phyloP scores from a whole-genome alignment of 2,113 vertebrate species.

The Lasiurus cinereus region DNA sequence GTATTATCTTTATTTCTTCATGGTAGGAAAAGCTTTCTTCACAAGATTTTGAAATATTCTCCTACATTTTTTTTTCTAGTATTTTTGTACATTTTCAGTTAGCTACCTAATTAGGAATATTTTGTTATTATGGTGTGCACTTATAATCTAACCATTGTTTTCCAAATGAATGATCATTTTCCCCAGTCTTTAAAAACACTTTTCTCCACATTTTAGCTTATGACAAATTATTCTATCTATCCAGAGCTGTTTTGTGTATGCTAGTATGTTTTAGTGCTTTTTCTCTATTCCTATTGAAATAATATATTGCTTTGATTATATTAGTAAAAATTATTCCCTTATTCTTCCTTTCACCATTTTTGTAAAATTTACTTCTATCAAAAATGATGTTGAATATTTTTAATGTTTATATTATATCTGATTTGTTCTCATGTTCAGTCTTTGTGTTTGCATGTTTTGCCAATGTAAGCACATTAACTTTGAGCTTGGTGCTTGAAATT shows the following conservation, averaged over 20 bases:
- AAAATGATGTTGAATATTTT: background rate
- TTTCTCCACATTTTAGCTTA: background rate
- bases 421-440: background rate
- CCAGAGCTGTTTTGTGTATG: background rate
- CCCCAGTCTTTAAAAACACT: background rate
- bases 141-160: background rate
- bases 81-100: background rate
- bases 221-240: background rate
- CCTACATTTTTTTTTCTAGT: background rate
- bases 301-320: background rate
- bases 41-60: background rate
- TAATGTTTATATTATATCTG: background rate
- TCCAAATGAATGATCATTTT: background rate
- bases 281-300: background rate
- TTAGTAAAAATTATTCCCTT: background rate
- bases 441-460: background rate
- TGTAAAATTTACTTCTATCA: background rate
- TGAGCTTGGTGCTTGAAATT: background rate
- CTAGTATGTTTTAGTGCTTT: background rate
- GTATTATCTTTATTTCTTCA: background rate
- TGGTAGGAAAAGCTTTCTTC: background rate
- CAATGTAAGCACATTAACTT: background rate
- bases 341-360: background rate
- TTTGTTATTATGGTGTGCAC: constrained; percentile 10
- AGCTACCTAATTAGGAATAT: background rate